A percentile compares a stretch with the other conserved stretches of the same genome.
Evolutionary conservation across 1,140 invertebrate genomes (phyloP).

Genomic region (Micrasema minimum): DNA sequence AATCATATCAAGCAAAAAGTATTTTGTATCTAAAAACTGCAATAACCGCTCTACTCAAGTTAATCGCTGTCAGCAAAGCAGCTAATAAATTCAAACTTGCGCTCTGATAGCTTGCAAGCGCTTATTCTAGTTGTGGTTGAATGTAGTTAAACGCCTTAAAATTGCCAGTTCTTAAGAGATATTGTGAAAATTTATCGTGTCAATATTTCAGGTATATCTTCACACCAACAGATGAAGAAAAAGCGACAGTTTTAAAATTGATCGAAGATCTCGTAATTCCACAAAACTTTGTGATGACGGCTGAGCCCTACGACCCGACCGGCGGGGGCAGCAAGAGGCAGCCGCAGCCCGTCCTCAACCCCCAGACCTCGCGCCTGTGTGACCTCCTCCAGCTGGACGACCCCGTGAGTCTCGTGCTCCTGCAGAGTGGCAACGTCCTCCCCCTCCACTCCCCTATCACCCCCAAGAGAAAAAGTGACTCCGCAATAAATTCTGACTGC

Average conservation of each 20-base stretch:
- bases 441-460: constrained; percentile 49
- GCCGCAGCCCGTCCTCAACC: constrained; percentile 73
- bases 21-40: no score
- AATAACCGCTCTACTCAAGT: no score
- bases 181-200: no score
- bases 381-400: constrained; percentile 82
- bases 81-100: no score
- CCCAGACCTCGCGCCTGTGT: constrained; percentile 86
- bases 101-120: no score
- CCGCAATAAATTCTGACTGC: constrained; percentile 8
- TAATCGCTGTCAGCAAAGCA: no score
- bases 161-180: no score
- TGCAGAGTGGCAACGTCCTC: constrained; percentile 55
- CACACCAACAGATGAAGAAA: constrained; percentile 80
- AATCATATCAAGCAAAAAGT: no score
- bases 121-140: no score
- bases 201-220: constrained; percentile 77
- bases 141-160: no score
- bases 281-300: constrained; percentile 81
- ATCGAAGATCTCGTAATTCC: constrained; percentile 76
- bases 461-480: constrained; percentile 5
- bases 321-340: constrained; percentile 57
- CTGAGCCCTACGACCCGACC: constrained; percentile 70
- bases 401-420: constrained; percentile 70
- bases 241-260: constrained; percentile 70